These are phyloP conservation scores for Dasypogon diadema DNA, from an alignment of 2,888 invertebrate genomes.

Conservation along the genomic window DNA sequence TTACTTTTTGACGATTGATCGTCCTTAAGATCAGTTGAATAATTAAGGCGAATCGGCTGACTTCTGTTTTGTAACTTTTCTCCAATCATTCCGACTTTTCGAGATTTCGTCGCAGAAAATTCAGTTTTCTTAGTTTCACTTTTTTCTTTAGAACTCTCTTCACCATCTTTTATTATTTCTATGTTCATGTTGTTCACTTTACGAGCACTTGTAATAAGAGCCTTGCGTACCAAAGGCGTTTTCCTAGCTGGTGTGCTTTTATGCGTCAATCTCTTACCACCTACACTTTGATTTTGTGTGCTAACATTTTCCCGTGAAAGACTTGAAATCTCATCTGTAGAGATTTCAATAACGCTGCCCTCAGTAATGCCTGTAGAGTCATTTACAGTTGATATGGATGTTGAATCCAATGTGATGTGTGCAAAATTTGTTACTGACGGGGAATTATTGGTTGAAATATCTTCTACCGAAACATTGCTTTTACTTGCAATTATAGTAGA, in stretches of 20 bases:
- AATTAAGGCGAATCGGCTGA: not conserved
- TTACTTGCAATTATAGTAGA: too few species aligned
- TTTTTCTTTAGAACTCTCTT: not conserved
- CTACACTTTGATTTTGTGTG: not conserved
- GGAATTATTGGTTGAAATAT: too few species aligned
- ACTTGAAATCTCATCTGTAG: not conserved
- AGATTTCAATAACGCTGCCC: slow-evolving; percentile 17
- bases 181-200: not conserved
- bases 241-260: not conserved
- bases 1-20: not conserved
- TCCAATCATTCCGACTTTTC: not conserved
- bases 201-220: not conserved
- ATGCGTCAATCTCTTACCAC: too few species aligned
- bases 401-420: not conserved
- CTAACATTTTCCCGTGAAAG: not conserved
- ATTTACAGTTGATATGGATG: not conserved
- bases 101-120: not conserved
- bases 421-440: not conserved
- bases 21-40: not conserved
- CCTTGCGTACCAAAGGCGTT: not conserved
- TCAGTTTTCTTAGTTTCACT: not conserved
- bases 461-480: too few species aligned
- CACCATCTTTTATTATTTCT: not conserved
- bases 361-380: not conserved
- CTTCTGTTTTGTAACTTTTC: not conserved